phyloP scores from a whole-genome alignment of 2,888 invertebrate genomes.

The Epirrhoe tristata region DNA sequence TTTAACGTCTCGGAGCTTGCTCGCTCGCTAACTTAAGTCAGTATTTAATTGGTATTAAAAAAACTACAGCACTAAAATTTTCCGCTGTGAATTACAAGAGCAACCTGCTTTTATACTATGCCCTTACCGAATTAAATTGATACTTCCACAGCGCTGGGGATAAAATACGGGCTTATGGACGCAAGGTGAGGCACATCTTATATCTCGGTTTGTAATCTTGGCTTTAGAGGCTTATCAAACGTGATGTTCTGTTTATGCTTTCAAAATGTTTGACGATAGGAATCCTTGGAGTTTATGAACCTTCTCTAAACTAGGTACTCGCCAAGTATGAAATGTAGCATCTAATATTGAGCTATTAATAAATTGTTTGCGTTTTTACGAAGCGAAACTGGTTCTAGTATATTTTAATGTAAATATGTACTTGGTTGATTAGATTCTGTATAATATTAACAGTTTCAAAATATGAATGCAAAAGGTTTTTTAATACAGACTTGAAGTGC shows the following conservation, averaged over 20 bases:
- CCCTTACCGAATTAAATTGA: slow-evolving; percentile 55
- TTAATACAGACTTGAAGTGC: too few species aligned
- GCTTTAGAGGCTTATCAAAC: slow-evolving; percentile 31
- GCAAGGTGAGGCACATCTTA: slow-evolving; percentile 37
- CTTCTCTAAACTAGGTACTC: background rate
- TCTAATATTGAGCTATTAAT: background rate
- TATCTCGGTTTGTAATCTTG: slow-evolving; percentile 32
- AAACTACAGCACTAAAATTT: slow-evolving; percentile 1
- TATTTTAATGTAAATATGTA: too few species aligned
- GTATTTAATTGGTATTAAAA: background rate
- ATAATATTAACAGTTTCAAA: too few species aligned
- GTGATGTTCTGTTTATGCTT: slow-evolving; percentile 16
- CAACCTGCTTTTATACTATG: slow-evolving; percentile 22
- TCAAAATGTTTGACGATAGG: slow-evolving; percentile 1
- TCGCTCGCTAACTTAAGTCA: too few species aligned
- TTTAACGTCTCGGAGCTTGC: background rate
- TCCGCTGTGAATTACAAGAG: slow-evolving; percentile 1
- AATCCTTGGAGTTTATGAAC: background rate
- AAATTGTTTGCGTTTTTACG: too few species aligned
- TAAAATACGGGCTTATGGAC: slow-evolving; percentile 49
- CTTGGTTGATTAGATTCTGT: too few species aligned
- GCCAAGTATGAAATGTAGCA: background rate
- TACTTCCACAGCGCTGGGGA: slow-evolving; percentile 50
- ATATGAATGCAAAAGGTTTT: too few species aligned
- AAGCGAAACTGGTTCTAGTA: too few species aligned